Conservation (phyloP, 2,888 invertebrate genomes). For the Cordilura impudica region DNA sequence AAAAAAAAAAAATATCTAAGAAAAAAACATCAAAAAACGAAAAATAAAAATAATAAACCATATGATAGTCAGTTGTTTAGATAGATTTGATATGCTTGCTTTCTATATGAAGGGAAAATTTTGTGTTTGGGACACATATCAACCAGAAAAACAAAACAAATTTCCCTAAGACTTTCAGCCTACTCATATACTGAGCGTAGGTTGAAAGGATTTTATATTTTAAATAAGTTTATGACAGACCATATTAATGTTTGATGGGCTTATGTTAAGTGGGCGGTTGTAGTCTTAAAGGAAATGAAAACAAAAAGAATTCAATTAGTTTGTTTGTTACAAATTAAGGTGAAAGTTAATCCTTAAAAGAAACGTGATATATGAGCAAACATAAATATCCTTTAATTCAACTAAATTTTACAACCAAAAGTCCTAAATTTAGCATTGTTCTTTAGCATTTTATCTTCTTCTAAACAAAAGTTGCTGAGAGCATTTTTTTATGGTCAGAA, state of each 20-base stretch:
- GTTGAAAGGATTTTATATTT: not conserved
- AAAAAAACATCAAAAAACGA: not conserved
- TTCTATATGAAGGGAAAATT: slow-evolving; percentile 35
- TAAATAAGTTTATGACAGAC: not conserved
- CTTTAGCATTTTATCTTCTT: no score
- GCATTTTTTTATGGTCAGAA: no score
- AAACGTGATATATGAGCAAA: no score
- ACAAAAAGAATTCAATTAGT: no score
- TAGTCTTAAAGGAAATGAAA: not conserved
- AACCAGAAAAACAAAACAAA: not conserved
- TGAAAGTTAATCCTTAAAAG: no score
- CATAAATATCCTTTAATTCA: no score
- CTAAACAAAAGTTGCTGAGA: no score
- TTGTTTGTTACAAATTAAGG: no score
- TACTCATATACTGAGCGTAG: not conserved
- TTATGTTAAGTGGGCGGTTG: not conserved
- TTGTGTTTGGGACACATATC: slow-evolving; percentile 9
- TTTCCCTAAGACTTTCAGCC: not conserved
- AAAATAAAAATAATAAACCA: slow-evolving; percentile 8
- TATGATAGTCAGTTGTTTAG: slow-evolving; percentile 59
- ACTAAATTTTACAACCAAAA: no score
- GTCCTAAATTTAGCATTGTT: no score
- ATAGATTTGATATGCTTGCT: slow-evolving; percentile 52
- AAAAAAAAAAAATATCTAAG: slow-evolving; percentile 28
- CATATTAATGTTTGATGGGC: not conserved